Base-by-base conservation (phyloP, 2,797 vertebrate species). In the Astyanax mexicanus region DNA sequence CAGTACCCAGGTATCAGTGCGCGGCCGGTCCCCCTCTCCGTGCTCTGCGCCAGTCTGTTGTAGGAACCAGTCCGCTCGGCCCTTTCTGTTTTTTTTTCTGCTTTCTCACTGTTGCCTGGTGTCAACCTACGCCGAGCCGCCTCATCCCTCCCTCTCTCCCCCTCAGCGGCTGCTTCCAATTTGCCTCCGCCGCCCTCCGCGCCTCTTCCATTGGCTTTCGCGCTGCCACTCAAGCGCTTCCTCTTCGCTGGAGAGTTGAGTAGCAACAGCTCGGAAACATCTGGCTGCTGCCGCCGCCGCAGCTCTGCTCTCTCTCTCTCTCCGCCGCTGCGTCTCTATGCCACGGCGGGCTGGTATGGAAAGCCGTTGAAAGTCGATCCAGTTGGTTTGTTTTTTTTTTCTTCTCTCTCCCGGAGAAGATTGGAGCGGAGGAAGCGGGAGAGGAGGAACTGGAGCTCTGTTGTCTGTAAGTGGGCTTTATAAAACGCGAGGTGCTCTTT, bases 181-280 rank as follows among this genome's bases (percentile, higher is more conserved):
- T 92, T 87, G 91, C 91, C 89, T 91, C 87, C 84, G 86, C 91
- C 82, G 84, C 82, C 83, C 87, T 88, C 80, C 72, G 88, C 90
- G 84, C 88, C 89, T 88, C 91, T 85, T 81, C 89, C 89, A 91
- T 92, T 93, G 92, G 92, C 89, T 90, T 90, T 83, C 83, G 85
- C 62, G 84, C 91, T 90, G 93, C 92, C 94, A 91, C 84, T 94
- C 93, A 93, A 84, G 82, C 91, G 89, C 89, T 90, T 90, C 87
- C 91, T 86, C 85, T 77, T 82, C 78, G 81, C 89, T 86, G 89
- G 84, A 84, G 93, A 93, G 92, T 92, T 92, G 89, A 93, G 90
- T 91, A 95, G 93, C 93, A 95, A 94, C 94, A 95, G 93, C 93
- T 93, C 93, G 94, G 91, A 90, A 95, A 97, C 96, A 98, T 97